phyloP scores from a whole-genome alignment of 2,888 invertebrate species.

The Gonocerus acuteangulatus region DNA sequence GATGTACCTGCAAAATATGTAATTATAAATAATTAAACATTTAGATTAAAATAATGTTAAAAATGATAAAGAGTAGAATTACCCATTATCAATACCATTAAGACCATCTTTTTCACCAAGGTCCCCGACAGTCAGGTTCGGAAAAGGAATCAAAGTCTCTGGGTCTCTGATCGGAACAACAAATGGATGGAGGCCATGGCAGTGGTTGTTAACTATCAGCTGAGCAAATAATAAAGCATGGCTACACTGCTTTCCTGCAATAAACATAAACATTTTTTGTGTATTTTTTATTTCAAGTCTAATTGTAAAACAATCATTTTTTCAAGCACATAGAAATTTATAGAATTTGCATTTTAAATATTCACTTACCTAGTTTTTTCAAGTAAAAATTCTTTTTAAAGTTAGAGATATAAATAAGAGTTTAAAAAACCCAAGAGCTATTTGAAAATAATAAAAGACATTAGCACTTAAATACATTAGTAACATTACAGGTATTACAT shows the following conservation, averaged over 20 bases:
- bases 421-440: too few relatives aligned
- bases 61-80: conserved; percentile 34
- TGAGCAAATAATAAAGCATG: conserved; percentile 85
- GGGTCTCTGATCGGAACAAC: conserved; percentile 77
- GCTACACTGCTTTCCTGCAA: conserved; percentile 67
- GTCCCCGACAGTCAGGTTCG: conserved; percentile 81
- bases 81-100: conserved; percentile 90
- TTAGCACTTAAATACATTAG: too few relatives aligned
- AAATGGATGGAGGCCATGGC: conserved; percentile 84
- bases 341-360: too few relatives aligned
- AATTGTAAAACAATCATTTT: too few relatives aligned
- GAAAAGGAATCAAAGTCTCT: conserved; percentile 64
- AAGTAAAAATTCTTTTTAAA: too few relatives aligned
- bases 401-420: too few relatives aligned
- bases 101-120: conserved; percentile 89
- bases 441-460: too few relatives aligned
- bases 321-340: too few relatives aligned
- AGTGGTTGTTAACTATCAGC: conserved; percentile 69
- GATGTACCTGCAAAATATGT: conserved; percentile 51
- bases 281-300: too few relatives aligned
- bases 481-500: too few relatives aligned
- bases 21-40: too few relatives aligned
- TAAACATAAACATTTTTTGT: conserved; percentile 1
- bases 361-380: too few relatives aligned
- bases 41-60: background rate